phyloP scores from a whole-genome alignment of 2,113 vertebrate species.

The Strix uralensis region DNA sequence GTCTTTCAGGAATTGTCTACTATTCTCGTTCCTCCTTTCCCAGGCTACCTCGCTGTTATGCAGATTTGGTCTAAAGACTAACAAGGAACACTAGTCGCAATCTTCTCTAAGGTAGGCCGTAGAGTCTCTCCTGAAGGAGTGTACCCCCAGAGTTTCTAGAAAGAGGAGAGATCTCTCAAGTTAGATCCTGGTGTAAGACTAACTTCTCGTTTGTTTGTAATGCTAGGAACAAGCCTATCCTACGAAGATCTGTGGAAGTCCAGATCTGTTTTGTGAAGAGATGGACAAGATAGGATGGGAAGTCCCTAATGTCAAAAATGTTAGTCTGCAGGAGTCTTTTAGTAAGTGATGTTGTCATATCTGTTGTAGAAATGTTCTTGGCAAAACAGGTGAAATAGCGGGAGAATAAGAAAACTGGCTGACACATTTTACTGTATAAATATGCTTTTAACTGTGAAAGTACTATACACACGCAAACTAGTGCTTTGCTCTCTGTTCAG shows the following conservation, averaged over 20 bases:
- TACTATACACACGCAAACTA: not conserved
- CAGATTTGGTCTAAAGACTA: not conserved
- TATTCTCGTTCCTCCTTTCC: not conserved
- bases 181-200: not conserved
- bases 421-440: not conserved
- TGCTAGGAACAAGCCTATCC: rapidly evolving
- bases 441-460: not conserved
- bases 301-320: not conserved
- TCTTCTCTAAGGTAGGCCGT: not conserved
- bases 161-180: rapidly evolving
- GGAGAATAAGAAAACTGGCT: not conserved
- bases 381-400: not conserved
- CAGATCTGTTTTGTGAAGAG: not conserved
- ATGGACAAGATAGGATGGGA: not conserved
- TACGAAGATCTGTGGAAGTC: not conserved
- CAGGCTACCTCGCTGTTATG: not conserved
- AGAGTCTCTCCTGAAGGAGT: not conserved
- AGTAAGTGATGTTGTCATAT: not conserved
- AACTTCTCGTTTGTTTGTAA: not conserved
- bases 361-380: not conserved
- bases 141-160: not conserved
- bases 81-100: not conserved
- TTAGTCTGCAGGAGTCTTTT: not conserved
- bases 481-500: not conserved
- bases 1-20: not conserved